phyloP scores from a whole-genome alignment of 1,140 invertebrate species.

The Zaprionus taronus region DNA sequence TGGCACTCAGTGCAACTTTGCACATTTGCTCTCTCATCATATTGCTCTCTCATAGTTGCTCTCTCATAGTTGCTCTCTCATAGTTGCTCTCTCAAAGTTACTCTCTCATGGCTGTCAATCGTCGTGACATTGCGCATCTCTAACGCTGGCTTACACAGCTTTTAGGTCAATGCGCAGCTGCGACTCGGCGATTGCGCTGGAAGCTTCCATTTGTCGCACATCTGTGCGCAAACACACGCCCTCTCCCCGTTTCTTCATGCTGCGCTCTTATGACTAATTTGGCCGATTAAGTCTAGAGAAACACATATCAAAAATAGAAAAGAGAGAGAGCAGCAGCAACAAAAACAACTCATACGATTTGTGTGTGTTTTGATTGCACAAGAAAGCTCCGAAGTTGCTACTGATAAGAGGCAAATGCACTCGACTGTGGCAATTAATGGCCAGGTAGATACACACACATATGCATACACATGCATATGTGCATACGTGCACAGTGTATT shows the following conservation, averaged over 20 bases:
- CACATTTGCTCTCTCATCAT: neutral
- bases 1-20: neutral
- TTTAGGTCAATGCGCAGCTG: constrained; percentile 60
- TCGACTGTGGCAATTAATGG: constrained; percentile 11
- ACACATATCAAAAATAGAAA: neutral
- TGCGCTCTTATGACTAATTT: constrained; percentile 10
- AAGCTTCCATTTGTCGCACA: constrained; percentile 20
- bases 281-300: constrained; percentile 23
- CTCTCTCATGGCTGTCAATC: neutral
- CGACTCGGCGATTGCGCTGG: constrained; percentile 15
- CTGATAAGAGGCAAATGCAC: constrained; percentile 25
- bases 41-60: neutral
- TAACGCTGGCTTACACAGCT: constrained; percentile 39
- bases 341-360: neutral
- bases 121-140: neutral
- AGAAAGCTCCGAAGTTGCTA: constrained; percentile 12
- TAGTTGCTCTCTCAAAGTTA: neutral
- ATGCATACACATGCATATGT: constrained; percentile 24
- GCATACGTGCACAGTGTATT: neutral
- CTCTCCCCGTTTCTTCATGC: neutral
- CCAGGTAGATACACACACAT: constrained; percentile 10
- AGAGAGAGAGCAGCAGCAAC: neutral
- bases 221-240: constrained; percentile 4
- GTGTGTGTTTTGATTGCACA: constrained; percentile 12
- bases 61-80: neutral